Conservation (phyloP, 2,113 vertebrate species). For the Baryphthengus martii region DNA sequence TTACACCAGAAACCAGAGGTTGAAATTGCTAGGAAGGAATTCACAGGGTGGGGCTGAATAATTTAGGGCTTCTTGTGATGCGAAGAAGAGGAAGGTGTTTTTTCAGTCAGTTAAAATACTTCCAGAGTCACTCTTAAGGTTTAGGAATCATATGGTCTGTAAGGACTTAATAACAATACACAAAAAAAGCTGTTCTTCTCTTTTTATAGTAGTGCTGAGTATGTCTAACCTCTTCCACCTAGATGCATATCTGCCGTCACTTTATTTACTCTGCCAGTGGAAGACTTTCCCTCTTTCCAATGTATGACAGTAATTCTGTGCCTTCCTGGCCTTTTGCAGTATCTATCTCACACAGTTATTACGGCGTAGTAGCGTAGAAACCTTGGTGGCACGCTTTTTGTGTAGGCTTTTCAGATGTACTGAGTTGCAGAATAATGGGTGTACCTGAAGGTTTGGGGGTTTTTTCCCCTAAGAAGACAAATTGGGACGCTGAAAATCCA, state of each 20-base stretch:
- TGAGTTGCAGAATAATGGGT: neutral
- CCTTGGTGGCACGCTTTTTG: neutral
- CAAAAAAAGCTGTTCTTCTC: neutral
- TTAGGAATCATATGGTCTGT: neutral
- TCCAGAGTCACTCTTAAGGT: neutral
- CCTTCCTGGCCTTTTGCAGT: neutral
- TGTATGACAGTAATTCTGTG: neutral
- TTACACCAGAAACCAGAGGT: neutral
- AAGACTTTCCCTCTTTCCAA: neutral
- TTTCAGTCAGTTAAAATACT: neutral
- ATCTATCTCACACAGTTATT: neutral
- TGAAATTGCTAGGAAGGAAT: neutral
- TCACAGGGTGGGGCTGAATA: neutral
- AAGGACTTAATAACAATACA: neutral
- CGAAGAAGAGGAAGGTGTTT: neutral
- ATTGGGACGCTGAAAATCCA: neutral
- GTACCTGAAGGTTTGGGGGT: too few relatives aligned
- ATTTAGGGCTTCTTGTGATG: neutral
- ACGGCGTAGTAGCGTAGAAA: rapidly evolving
- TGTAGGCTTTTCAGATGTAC: neutral
- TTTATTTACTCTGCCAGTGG: neutral
- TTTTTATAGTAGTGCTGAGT: neutral
- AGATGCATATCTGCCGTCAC: neutral
- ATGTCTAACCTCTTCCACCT: neutral
- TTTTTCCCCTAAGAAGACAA: neutral